Base-by-base conservation (phyloP, 37 sponge, comb jelly and placozoan species). In the Aplysina aerophoba region DNA sequence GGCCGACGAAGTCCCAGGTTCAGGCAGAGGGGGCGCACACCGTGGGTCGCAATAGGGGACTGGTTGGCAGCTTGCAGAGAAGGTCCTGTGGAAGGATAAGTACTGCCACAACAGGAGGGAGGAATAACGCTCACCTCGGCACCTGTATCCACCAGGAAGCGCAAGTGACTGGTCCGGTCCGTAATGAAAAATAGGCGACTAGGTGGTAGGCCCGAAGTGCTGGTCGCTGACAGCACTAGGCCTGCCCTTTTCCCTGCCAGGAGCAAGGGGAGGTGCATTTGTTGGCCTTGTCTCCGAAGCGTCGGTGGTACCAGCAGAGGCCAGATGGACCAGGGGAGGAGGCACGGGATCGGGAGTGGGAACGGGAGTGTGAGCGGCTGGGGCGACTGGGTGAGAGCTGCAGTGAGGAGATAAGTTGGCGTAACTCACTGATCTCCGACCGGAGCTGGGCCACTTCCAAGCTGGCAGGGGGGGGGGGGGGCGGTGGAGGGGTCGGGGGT, bases 221-320 rank as follows among this genome's bases (percentile, higher is more conserved):
- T n/a, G n/a, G n/a, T n/a, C n/a, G n/a, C n/a, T n/a, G n/a, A n/a
- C n/a, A n/a, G n/a, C n/a, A n/a, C n/a, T n/a, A n/a, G n/a, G 89
- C 85, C 59, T 77, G 16, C 59, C 69, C n/a, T 71, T 88, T 88
- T 82, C 63, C 82, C 82, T 35, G 36, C 82, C 31, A 31, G 17
- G 24, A 38, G 15, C 82, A 82, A 19, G 61, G 64, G 38, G 82
- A 35, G 15, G 60, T 61, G 40, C 64, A 84, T 28, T 67, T 84
- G 15, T 69, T 36, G 38, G 84, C 84, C 24, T 35, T 33, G 24
- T 39, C 55, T 13, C 82, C 82, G 24, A 36, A 82, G n/a, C 39
- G 20, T 4, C 24, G 15, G 33, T 82, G 82, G 65, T 83, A 83
- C 84, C 71, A 54, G 84, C 84, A 66, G 11, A 25, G 63, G 54